phyloP scores from a whole-genome alignment of 30 jellyfish, hydroid and myxozoan genomes.

The Cassiopea andromeda region DNA sequence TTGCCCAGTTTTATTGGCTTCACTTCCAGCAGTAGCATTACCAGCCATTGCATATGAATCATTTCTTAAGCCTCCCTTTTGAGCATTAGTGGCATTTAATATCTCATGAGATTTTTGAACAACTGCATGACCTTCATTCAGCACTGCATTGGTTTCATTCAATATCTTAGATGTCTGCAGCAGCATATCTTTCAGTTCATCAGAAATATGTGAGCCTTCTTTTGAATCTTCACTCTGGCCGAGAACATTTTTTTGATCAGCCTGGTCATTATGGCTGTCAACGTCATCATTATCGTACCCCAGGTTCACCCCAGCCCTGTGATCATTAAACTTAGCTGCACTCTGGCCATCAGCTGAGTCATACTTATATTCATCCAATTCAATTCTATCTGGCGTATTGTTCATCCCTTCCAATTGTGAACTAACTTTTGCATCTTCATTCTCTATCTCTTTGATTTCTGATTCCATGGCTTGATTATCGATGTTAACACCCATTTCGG shows the following conservation, averaged over 20 bases:
- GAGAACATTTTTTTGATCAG: conserved; percentile 31
- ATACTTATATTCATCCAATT: conserved; percentile 47
- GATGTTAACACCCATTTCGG: conserved; percentile 64
- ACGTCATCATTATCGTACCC: not conserved
- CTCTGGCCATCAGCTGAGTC: conserved; percentile 25
- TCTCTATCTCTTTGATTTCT: conserved; percentile 58
- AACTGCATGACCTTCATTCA: conserved; percentile 45
- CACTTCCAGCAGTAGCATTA: conserved; percentile 3
- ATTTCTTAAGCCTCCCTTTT: conserved; percentile 4
- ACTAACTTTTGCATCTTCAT: conserved; percentile 50
- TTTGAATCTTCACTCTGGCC: conserved; percentile 3
- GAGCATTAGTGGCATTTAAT: conserved; percentile 11
- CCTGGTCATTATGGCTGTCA: not conserved
- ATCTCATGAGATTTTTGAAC: conserved; percentile 44
- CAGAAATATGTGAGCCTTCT: conserved; percentile 7
- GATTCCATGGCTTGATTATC: conserved; percentile 74
- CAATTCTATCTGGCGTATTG: conserved; percentile 5
- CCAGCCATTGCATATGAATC: conserved; percentile 25
- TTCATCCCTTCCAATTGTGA: conserved; percentile 26
- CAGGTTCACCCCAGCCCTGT: not conserved
- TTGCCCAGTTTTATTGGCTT: not conserved
- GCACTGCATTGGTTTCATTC: conserved; percentile 57
- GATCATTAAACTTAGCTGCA: not conserved
- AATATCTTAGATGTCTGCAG: conserved; percentile 63
- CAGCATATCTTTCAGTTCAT: conserved; percentile 62